A percentile compares a stretch with the other conserved stretches of the same genome.
Conservation (phyloP, 2,113 vertebrate genomes). For the Himantopus leucocephalus region DNA sequence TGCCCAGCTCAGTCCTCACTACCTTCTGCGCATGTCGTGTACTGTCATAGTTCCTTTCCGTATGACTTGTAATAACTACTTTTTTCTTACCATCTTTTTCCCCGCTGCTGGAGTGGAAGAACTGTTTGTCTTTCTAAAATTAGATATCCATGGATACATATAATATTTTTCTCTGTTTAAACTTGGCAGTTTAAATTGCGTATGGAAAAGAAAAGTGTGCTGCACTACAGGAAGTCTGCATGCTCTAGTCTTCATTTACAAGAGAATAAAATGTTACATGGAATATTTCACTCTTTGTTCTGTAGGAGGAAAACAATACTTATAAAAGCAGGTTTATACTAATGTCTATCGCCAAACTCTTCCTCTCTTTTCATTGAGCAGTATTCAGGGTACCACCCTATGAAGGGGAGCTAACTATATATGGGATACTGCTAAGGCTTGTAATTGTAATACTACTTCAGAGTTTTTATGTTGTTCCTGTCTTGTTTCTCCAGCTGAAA, state of each 20-base stretch:
- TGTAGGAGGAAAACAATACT: background rate
- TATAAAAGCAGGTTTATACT: background rate
- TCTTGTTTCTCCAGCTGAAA: background rate
- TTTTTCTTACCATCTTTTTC: conserved; percentile 2
- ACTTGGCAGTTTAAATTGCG: conserved; percentile 12
- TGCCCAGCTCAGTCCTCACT: background rate
- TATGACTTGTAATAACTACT: background rate
- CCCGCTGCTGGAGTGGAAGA: background rate
- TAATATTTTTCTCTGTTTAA: conserved; percentile 51
- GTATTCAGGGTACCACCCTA: background rate
- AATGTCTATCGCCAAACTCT: background rate
- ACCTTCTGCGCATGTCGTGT: fast-evolving
- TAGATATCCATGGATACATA: conserved; percentile 35
- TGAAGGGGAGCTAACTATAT: background rate
- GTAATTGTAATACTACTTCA: background rate
- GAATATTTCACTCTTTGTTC: background rate
- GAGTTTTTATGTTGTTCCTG: background rate
- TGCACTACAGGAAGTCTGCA: conserved; percentile 4
- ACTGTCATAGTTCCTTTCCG: background rate
- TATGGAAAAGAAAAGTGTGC: background rate
- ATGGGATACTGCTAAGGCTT: background rate
- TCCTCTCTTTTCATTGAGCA: background rate
- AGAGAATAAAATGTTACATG: conserved; percentile 10
- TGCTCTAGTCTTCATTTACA: background rate
- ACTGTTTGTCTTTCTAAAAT: conserved; percentile 35